Conservation (phyloP, 2,113 vertebrate species). For the Heterocephalus glaber region DNA sequence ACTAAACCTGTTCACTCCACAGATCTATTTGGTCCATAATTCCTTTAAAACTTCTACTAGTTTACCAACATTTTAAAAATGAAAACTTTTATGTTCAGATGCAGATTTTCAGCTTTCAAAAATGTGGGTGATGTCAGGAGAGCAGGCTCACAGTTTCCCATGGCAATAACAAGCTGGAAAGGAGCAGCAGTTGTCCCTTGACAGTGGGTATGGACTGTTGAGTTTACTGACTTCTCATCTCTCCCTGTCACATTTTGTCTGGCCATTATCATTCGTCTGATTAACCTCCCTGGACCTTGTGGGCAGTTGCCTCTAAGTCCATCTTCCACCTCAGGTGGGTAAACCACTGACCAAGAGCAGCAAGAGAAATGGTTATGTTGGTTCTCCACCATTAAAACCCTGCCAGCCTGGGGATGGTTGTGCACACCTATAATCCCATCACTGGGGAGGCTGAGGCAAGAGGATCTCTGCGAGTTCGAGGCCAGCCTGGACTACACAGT, state of each 20-base stretch:
- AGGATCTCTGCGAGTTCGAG: neutral
- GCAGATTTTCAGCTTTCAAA: neutral
- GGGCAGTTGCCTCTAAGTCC: neutral
- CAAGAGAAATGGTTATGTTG: neutral
- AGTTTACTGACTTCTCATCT: neutral
- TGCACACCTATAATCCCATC: neutral
- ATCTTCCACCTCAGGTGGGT: neutral
- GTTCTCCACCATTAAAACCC: neutral
- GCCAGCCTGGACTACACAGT: neutral
- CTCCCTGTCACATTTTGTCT: neutral
- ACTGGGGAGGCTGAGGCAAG: neutral
- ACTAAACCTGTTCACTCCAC: neutral
- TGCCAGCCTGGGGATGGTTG: neutral
- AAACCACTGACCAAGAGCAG: neutral
- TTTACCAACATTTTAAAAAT: neutral
- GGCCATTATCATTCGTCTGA: neutral
- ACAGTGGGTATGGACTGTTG: no score
- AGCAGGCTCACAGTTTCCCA: neutral
- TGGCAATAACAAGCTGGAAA: neutral
- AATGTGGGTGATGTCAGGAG: neutral
- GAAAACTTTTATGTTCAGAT: neutral
- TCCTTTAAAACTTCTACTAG: neutral
- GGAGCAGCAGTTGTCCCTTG: no score
- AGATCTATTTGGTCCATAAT: neutral
- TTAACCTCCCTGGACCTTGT: neutral